Evolutionary conservation across 2,888 invertebrate species (phyloP).

Genomic region (Stictocephala bisonia): DNA sequence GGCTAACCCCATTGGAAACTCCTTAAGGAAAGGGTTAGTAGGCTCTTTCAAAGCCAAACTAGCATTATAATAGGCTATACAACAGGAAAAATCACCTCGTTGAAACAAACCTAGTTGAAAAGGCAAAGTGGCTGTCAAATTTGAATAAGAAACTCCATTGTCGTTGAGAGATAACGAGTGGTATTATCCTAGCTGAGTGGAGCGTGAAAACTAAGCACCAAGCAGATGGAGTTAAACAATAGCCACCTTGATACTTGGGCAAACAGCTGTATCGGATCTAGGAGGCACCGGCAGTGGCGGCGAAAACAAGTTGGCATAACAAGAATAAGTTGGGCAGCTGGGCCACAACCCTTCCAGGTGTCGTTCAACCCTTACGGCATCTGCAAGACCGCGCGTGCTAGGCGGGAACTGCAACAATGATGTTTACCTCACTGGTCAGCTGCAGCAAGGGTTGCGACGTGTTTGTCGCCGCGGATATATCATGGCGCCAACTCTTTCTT

Average conservation of each 20-base stretch:
- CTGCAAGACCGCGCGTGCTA: slow-evolving; percentile 24
- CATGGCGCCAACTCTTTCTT: no score
- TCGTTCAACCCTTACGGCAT: slow-evolving; percentile 11
- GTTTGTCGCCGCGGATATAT: no score
- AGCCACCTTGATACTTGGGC: slow-evolving; percentile 29
- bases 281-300: slow-evolving; percentile 27
- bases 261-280: slow-evolving; percentile 10
- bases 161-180: slow-evolving; percentile 36
- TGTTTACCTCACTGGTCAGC: slow-evolving; percentile 27
- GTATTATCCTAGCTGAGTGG: slow-evolving; percentile 24
- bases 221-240: slow-evolving; percentile 36
- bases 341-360: slow-evolving; percentile 37
- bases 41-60: no score
- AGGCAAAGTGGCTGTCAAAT: slow-evolving; percentile 39
- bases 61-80: no score
- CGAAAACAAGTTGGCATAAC: slow-evolving; percentile 36
- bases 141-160: slow-evolving; percentile 42
- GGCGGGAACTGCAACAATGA: neutral
- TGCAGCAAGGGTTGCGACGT: slow-evolving; percentile 7
- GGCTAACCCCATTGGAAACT: no score
- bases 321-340: slow-evolving; percentile 38
- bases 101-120: slow-evolving; percentile 18
- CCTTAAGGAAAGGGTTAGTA: no score
- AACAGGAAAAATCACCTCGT: slow-evolving; percentile 10
- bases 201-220: slow-evolving; percentile 42